A percentile compares a stretch with the other conserved stretches of the same genome.
These are phyloP conservation scores for Catocala fraxini DNA, from an alignment of 2,888 invertebrate genomes.

Conservation along the genomic window DNA sequence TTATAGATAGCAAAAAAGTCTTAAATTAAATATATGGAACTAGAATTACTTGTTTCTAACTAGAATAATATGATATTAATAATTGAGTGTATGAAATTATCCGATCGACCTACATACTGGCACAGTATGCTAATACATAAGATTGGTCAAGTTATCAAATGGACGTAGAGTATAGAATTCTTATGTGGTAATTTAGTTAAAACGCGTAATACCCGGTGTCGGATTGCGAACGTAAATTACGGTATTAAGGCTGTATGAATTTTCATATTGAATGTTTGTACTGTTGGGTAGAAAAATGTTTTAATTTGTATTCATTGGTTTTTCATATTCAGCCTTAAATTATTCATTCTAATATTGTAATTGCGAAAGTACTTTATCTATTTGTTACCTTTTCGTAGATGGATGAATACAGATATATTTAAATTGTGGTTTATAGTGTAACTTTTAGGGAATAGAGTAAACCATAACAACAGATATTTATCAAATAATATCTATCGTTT, in stretches of 20 bases:
- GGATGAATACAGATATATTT: too few species aligned
- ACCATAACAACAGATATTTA: too few species aligned
- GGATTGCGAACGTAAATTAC: constrained; percentile 43
- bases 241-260: constrained; percentile 36
- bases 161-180: constrained; percentile 29
- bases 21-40: constrained; percentile 21
- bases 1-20: background rate
- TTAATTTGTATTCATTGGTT: background rate
- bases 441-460: too few species aligned
- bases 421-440: too few species aligned
- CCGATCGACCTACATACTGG: constrained; percentile 28
- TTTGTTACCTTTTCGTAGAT: too few species aligned
- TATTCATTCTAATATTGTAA: too few species aligned
- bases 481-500: too few species aligned
- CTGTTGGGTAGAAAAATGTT: constrained; percentile 9
- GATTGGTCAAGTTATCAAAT: constrained; percentile 26
- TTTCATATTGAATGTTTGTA: constrained; percentile 40
- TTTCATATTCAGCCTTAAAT: too few species aligned
- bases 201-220: constrained; percentile 34
- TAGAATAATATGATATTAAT: constrained; percentile 33
- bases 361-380: too few species aligned
- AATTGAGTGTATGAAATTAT: constrained; percentile 36
- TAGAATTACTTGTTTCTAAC: constrained; percentile 29
- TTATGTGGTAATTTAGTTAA: constrained; percentile 34
- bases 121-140: background rate